Percentiles rank a stretch among this genome's conserved stretches.
Conservation (phyloP, 1,140 invertebrate genomes). For the Drosophila equinoxialis region DNA sequence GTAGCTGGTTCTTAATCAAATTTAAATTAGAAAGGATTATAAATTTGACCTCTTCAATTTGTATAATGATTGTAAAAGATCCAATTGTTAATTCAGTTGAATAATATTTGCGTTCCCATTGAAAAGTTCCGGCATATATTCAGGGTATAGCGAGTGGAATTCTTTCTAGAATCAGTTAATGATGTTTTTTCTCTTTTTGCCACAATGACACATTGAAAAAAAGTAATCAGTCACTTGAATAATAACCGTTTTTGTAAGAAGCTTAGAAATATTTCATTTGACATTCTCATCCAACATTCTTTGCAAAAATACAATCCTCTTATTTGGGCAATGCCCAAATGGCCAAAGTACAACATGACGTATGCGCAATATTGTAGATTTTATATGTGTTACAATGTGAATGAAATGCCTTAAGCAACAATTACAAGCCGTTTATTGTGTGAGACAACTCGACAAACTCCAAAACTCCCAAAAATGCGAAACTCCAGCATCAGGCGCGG, state of each 20-base stretch:
- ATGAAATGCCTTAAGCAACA: slow-evolving; percentile 25
- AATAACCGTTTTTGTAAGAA: slow-evolving; percentile 6
- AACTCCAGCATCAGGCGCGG: slow-evolving; percentile 19
- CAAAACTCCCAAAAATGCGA: slow-evolving; percentile 13
- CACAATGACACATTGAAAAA: not conserved
- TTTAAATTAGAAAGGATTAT: too few relatives aligned
- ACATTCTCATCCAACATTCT: not conserved
- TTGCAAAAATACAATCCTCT: slow-evolving; percentile 24
- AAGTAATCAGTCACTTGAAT: slow-evolving; percentile 2
- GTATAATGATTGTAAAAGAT: too few relatives aligned
- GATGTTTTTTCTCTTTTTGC: not conserved
- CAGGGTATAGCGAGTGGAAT: too few relatives aligned
- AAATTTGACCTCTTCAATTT: too few relatives aligned
- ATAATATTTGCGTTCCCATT: too few relatives aligned
- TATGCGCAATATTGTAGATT: slow-evolving; percentile 20
- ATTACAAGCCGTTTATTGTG: slow-evolving; percentile 2
- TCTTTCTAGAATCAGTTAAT: not conserved
- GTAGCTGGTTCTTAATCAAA: too few relatives aligned
- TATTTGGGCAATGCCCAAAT: slow-evolving; percentile 24
- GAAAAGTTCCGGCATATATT: too few relatives aligned
- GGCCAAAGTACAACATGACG: slow-evolving; percentile 39
- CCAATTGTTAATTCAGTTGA: too few relatives aligned
- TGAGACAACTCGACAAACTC: slow-evolving; percentile 51
- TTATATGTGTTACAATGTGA: slow-evolving; percentile 6
- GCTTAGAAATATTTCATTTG: not conserved